phyloP scores from a whole-genome alignment of 2,888 invertebrate genomes.

The Hirtodrosophila confusa region DNA sequence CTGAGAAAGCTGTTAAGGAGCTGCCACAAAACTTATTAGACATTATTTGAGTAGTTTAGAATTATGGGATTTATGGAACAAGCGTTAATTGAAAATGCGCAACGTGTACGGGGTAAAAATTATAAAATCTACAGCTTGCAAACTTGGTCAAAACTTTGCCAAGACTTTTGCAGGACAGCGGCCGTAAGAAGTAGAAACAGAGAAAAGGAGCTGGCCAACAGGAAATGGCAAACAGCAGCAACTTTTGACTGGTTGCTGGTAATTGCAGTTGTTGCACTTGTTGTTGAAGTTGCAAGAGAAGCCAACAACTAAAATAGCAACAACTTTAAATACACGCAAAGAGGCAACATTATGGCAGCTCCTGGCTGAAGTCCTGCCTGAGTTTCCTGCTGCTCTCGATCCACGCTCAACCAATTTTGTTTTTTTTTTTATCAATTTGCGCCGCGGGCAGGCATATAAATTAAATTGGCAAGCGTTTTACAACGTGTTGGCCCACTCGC shows the following conservation, averaged over 20 bases:
- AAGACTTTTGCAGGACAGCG: slow-evolving; percentile 9
- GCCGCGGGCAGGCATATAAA: slow-evolving; percentile 44
- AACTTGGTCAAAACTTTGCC: slow-evolving; percentile 38
- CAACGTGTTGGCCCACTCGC: slow-evolving; percentile 52
- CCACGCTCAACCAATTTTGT: slow-evolving; percentile 22
- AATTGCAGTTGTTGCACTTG: slow-evolving; percentile 41
- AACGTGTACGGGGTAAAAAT: slow-evolving; percentile 12
- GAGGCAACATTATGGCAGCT: slow-evolving; percentile 39
- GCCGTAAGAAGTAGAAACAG: background rate
- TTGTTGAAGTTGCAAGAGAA: slow-evolving; percentile 28
- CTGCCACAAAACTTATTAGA: slow-evolving; percentile 36
- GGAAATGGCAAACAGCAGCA: slow-evolving; percentile 39
- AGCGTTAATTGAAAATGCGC: slow-evolving; percentile 47
- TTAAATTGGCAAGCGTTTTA: slow-evolving; percentile 57
- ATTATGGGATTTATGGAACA: slow-evolving; percentile 34
- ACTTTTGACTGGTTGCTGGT: slow-evolving; percentile 36
- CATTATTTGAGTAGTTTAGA: slow-evolving; percentile 25
- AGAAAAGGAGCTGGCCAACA: slow-evolving; percentile 19
- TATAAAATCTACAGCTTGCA: slow-evolving; percentile 19
- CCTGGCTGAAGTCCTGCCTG: slow-evolving; percentile 4
- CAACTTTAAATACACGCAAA: slow-evolving; percentile 37
- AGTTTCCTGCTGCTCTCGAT: slow-evolving; percentile 4
- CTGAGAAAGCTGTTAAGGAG: slow-evolving; percentile 10
- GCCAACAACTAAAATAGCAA: slow-evolving; percentile 25
- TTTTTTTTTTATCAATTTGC: slow-evolving; percentile 39